Percentiles rank a stretch among this genome's conserved stretches.
Evolutionary conservation across 1,140 invertebrate genomes (phyloP).

Genomic region (Drosophila ercepeae): DNA sequence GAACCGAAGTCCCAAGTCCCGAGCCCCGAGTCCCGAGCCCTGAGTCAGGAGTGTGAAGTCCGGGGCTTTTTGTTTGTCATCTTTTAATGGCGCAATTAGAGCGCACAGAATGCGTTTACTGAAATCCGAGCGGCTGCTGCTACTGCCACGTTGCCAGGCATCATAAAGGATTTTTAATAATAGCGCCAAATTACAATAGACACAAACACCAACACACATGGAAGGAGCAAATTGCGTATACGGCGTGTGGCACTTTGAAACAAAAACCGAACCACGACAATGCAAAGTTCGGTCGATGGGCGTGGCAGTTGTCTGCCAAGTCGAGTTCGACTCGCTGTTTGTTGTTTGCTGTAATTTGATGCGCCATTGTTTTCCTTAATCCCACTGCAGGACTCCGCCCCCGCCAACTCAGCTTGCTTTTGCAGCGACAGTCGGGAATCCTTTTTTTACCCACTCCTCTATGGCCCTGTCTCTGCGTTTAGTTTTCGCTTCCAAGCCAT

Average conservation of each 20-base stretch:
- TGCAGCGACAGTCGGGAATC: conserved; percentile 62
- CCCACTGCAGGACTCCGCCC: conserved; percentile 20
- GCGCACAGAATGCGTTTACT: conserved; percentile 77
- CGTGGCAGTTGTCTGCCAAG: conserved; percentile 54
- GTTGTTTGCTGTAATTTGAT: conserved; percentile 77
- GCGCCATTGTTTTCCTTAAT: conserved; percentile 75
- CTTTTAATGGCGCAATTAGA: conserved; percentile 81
- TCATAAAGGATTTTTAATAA: conserved; percentile 82
- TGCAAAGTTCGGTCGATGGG: conserved; percentile 60
- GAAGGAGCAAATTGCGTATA: conserved; percentile 73
- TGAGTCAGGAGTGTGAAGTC: conserved; percentile 4
- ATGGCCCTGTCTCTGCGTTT: conserved; percentile 25
- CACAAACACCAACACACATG: conserved; percentile 37
- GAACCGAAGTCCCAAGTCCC: conserved; percentile 3
- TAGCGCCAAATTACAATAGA: conserved; percentile 80
- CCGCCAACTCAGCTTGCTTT: conserved; percentile 2
- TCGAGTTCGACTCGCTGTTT: conserved; percentile 52
- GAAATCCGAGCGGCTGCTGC: conserved; percentile 73
- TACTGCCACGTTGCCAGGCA: conserved; percentile 41
- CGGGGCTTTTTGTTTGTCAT: conserved; percentile 67
- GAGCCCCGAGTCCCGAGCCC: conserved; percentile 10
- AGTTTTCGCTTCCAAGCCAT: conserved; percentile 65
- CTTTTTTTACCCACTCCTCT: neutral
- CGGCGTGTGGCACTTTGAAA: conserved; percentile 79
- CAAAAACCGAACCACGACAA: conserved; percentile 74